phyloP scores from a whole-genome alignment of 2,888 invertebrate species.

The Gryllus longicercus region DNA sequence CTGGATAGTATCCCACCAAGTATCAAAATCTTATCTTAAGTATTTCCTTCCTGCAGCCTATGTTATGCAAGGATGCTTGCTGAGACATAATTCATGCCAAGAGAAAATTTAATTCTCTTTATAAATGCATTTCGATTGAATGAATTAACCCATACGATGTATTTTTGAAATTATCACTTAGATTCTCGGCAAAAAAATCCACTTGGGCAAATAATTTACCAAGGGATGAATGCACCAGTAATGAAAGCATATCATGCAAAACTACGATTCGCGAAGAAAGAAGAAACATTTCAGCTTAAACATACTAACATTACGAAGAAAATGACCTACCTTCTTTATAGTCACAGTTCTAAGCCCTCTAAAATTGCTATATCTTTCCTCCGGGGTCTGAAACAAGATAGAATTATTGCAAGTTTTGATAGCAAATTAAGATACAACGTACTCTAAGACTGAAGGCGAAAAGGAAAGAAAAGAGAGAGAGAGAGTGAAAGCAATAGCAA shows the following conservation, averaged over 20 bases:
- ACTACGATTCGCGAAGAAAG: not conserved
- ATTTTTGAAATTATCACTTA: not conserved
- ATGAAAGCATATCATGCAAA: not conserved
- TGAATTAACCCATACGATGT: too few relatives aligned
- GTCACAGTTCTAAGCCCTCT: slow-evolving; percentile 76
- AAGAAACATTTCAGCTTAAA: not conserved
- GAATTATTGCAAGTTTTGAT: not conserved
- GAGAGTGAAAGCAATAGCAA: too few relatives aligned
- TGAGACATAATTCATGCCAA: too few relatives aligned
- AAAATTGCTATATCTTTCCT: slow-evolving; percentile 68
- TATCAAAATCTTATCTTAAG: slow-evolving; percentile 1
- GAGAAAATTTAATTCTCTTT: too few relatives aligned
- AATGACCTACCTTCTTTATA: slow-evolving; percentile 71
- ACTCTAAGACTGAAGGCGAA: too few relatives aligned
- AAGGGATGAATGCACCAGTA: slow-evolving; percentile 11
- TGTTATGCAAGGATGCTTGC: too few relatives aligned
- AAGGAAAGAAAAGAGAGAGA: too few relatives aligned
- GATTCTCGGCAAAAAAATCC: not conserved
- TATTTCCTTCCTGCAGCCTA: not conserved
- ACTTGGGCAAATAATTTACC: not conserved
- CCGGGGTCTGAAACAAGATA: slow-evolving; percentile 56
- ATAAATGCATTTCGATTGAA: too few relatives aligned
- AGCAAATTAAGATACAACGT: too few relatives aligned
- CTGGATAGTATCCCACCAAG: not conserved
- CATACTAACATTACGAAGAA: not conserved